phyloP scores from a whole-genome alignment of 1,140 invertebrate genomes.

The Tetraneura akinire region DNA sequence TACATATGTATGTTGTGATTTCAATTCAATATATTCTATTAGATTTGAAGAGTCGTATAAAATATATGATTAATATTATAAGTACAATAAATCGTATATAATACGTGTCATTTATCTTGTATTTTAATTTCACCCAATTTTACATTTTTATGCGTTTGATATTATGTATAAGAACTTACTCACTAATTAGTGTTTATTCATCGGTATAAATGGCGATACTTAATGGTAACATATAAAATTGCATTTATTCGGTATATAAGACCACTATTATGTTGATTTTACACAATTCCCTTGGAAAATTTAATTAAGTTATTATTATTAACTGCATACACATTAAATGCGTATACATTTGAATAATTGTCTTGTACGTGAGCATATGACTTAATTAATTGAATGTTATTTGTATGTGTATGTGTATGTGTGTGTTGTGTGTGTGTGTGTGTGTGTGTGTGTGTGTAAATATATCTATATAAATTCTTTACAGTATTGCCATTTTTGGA shows the following conservation, averaged over 20 bases:
- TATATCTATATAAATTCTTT: too few species aligned
- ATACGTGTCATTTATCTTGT: neutral
- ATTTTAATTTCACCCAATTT: neutral
- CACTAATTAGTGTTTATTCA: too few species aligned
- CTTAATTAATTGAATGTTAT: constrained; percentile 7
- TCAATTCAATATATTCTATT: too few species aligned
- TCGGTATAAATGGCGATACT: too few species aligned
- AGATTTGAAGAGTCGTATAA: neutral
- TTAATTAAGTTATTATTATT: constrained; percentile 15
- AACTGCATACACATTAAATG: too few species aligned
- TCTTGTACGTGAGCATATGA: neutral
- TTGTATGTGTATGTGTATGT: too few species aligned
- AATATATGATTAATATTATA: neutral
- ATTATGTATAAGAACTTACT: too few species aligned
- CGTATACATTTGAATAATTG: constrained; percentile 7
- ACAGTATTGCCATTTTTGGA: neutral
- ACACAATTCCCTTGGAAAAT: neutral
- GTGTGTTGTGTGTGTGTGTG: neutral
- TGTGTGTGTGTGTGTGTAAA: too few species aligned
- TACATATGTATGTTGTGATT: too few species aligned
- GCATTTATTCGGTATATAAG: neutral
- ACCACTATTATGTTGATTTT: neutral
- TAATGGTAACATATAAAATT: too few species aligned
- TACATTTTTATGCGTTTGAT: too few species aligned
- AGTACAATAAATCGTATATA: neutral